These are phyloP conservation scores for Neuroterus valhalla DNA, from an alignment of 1,140 invertebrate species.

Conservation along the genomic window DNA sequence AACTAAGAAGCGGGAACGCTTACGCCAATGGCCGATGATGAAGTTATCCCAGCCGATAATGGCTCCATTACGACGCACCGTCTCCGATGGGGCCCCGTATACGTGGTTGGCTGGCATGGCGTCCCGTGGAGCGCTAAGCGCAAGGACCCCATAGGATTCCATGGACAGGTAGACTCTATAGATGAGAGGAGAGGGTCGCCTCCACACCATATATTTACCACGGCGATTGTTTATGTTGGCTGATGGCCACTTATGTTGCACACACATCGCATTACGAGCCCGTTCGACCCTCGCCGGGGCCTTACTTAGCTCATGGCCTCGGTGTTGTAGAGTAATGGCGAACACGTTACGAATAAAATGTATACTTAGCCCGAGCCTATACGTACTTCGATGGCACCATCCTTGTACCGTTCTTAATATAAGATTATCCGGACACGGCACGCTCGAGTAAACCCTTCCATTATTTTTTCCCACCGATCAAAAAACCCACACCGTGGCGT, in stretches of 20 bases:
- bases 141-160: conserved; percentile 51
- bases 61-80: conserved; percentile 72
- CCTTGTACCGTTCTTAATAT: conserved; percentile 46
- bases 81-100: conserved; percentile 55
- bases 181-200: conserved; percentile 55
- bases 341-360: conserved; percentile 76
- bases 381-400: conserved; percentile 65
- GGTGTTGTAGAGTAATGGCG: conserved; percentile 73
- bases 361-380: conserved; percentile 68
- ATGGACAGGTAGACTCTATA: conserved; percentile 39
- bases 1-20: conserved; percentile 43
- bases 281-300: conserved; percentile 55
- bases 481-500: neutral
- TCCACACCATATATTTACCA: conserved; percentile 72
- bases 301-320: conserved; percentile 71
- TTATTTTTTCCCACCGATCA: conserved; percentile 59
- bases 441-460: conserved; percentile 45
- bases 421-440: conserved; percentile 52
- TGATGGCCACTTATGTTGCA: conserved; percentile 75
- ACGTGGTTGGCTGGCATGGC: conserved; percentile 51
- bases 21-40: conserved; percentile 71
- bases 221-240: conserved; percentile 76
- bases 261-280: conserved; percentile 70
- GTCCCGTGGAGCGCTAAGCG: conserved; percentile 44
- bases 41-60: conserved; percentile 75